Conservation (phyloP, 2,888 invertebrate species). For the Strigamia crassipes region DNA sequence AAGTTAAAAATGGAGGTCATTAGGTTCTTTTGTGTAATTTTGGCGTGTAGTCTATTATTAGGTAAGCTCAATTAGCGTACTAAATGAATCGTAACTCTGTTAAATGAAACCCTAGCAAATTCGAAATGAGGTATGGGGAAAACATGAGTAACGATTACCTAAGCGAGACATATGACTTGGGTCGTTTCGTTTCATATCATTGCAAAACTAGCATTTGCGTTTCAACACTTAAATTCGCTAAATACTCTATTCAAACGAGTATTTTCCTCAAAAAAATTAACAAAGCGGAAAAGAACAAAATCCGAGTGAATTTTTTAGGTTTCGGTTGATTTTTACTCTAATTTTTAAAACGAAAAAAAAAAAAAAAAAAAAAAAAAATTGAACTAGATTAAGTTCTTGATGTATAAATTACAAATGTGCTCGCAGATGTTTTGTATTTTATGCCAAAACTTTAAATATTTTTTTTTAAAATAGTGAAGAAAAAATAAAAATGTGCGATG, state of each 20-base stretch:
- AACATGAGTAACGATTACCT: neutral
- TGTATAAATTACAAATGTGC: too few relatives aligned
- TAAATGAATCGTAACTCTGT: neutral
- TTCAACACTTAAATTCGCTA: neutral
- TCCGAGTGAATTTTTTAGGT: neutral
- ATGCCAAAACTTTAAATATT: neutral
- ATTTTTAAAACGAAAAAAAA: neutral
- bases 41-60: neutral
- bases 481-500: too few relatives aligned
- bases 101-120: neutral
- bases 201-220: neutral
- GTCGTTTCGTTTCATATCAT: neutral
- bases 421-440: neutral
- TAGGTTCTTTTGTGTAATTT: neutral
- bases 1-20: neutral
- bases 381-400: too few relatives aligned
- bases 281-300: neutral
- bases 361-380: too few relatives aligned
- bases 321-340: neutral
- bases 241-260: too few relatives aligned
- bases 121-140: neutral
- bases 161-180: conserved; percentile 10
- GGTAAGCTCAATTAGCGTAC: neutral
- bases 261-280: neutral
- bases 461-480: neutral